Conservation (phyloP, 2,888 invertebrate species). For the Mylabris sibirica region DNA sequence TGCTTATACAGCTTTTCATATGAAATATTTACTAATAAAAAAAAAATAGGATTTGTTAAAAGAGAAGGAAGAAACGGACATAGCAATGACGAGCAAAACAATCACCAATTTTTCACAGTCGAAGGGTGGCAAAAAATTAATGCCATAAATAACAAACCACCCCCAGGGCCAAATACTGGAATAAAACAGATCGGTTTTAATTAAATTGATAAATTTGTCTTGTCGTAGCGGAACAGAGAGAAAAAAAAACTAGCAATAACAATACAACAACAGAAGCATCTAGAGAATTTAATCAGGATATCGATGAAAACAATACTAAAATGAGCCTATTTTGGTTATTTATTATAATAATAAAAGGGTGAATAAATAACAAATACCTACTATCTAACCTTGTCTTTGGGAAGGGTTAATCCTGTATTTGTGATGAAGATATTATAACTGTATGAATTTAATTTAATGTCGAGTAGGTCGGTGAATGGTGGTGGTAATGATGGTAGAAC, state of each 20-base stretch:
- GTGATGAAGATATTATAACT: slow-evolving; percentile 41
- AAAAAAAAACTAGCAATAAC: slow-evolving; percentile 16
- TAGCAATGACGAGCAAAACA: slow-evolving; percentile 16
- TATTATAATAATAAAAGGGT: slow-evolving; percentile 19
- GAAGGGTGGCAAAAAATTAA: slow-evolving; percentile 31
- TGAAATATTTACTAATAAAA: too few species aligned
- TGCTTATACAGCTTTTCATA: slow-evolving; percentile 26
- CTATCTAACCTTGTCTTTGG: slow-evolving; percentile 24
- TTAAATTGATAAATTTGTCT: slow-evolving; percentile 30
- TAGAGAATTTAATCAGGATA: slow-evolving; percentile 1
- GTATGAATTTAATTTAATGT: slow-evolving; percentile 45
- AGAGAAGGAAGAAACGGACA: not conserved
- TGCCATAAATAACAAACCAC: slow-evolving; percentile 29
- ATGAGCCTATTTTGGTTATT: not conserved
- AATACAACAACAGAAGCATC: slow-evolving; percentile 3
- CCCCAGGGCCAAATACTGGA: slow-evolving; percentile 18
- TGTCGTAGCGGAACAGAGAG: not conserved
- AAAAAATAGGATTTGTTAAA: slow-evolving; percentile 10
- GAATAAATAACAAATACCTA: slow-evolving; percentile 31
- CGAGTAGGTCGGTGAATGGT: slow-evolving; percentile 23
- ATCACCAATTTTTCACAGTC: slow-evolving; percentile 27
- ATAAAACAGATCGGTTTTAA: slow-evolving; percentile 31
- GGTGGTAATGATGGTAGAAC: not conserved
- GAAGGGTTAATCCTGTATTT: slow-evolving; percentile 24
- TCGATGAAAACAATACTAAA: not conserved